phyloP scores from a whole-genome alignment of 2,888 invertebrate genomes.

The Macaria liturata region DNA sequence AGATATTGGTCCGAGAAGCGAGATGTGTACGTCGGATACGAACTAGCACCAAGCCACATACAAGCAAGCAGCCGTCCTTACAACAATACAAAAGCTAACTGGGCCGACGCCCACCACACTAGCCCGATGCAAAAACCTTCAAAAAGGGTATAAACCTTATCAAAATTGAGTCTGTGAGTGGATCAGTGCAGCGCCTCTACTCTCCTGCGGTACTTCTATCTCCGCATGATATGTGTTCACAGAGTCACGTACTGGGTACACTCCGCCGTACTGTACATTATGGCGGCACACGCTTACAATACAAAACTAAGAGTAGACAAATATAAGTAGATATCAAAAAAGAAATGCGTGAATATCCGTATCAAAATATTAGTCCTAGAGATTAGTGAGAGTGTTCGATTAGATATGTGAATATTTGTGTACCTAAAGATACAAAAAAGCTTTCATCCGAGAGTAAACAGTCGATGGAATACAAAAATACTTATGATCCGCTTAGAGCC shows the following conservation, averaged over 20 bases:
- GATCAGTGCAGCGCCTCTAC: conserved; percentile 41
- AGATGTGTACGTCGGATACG: conserved; percentile 66
- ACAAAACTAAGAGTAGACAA: conserved; percentile 65
- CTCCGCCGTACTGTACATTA: conserved; percentile 71
- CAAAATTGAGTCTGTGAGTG: conserved; percentile 66
- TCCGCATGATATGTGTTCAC: conserved; percentile 80
- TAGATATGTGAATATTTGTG: conserved; percentile 79
- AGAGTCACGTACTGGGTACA: conserved; percentile 77
- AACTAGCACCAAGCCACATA: conserved; percentile 82
- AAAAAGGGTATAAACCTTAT: conserved; percentile 72
- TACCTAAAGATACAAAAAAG: conserved; percentile 73
- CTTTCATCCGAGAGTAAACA: conserved; percentile 54
- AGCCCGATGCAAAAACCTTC: conserved; percentile 62
- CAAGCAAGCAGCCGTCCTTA: conserved; percentile 57
- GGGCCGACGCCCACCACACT: conserved; percentile 57
- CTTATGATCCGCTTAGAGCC: conserved; percentile 56
- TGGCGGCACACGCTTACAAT: conserved; percentile 70
- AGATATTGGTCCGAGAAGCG: conserved; percentile 82
- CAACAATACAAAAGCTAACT: conserved; percentile 65
- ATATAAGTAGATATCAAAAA: conserved; percentile 73
- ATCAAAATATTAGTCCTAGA: conserved; percentile 78
- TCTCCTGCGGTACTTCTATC: conserved; percentile 48
- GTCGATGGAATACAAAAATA: conserved; percentile 72
- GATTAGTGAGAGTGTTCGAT: conserved; percentile 66
- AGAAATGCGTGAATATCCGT: conserved; percentile 77